These are phyloP conservation scores for Syngnathus typhle DNA, from an alignment of 2,113 vertebrate genomes.

Conservation along the genomic window DNA sequence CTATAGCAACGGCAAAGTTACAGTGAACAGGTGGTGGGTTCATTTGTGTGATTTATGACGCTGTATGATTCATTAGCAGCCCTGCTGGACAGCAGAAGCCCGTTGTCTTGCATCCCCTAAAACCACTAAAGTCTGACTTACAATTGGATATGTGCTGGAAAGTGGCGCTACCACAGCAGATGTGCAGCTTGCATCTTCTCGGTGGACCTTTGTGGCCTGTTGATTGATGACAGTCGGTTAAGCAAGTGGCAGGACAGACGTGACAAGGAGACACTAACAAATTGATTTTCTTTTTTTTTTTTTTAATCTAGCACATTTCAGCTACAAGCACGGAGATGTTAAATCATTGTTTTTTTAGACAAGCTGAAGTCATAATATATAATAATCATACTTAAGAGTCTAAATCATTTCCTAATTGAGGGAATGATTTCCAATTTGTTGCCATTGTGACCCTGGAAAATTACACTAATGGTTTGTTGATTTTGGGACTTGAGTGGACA, in stretches of 20 bases:
- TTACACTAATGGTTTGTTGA: no score
- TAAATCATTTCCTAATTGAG: background rate
- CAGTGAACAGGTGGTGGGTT: constrained; percentile 15
- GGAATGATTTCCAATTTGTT: background rate
- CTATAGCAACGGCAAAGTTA: background rate
- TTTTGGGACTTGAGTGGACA: no score
- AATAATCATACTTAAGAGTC: background rate
- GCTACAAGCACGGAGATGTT: background rate
- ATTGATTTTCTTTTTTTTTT: background rate
- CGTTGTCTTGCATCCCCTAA: constrained; percentile 25
- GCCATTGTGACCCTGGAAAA: no score
- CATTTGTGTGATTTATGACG: constrained; percentile 37
- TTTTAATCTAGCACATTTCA: no score
- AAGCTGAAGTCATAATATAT: background rate
- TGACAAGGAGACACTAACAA: background rate
- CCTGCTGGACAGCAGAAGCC: constrained; percentile 20
- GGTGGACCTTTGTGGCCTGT: background rate
- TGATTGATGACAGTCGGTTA: background rate
- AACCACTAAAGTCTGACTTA: background rate
- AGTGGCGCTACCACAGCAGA: no score
- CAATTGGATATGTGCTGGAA: background rate
- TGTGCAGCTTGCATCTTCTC: no score
- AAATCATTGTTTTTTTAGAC: background rate
- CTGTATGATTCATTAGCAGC: constrained; percentile 32
- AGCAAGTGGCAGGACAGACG: background rate